Evolutionary conservation across 2,797 vertebrate genomes (phyloP).

Genomic region (Valencia hispanica): DNA sequence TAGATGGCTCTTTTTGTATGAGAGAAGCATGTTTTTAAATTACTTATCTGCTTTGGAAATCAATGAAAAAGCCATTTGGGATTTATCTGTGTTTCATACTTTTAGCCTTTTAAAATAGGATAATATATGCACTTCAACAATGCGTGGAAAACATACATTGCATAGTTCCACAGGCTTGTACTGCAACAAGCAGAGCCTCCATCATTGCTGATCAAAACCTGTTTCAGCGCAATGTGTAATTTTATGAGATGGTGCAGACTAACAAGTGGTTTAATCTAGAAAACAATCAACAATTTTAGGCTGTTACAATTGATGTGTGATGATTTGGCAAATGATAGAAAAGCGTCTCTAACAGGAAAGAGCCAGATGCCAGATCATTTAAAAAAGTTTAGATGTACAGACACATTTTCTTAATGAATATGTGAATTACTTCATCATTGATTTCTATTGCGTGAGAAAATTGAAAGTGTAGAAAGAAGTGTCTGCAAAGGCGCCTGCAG

Average conservation of each 20-base stretch:
- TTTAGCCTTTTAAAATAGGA: not conserved
- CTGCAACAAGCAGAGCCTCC: conserved; percentile 47
- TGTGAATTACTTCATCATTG: conserved; percentile 82
- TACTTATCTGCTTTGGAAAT: not conserved
- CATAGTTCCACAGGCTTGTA: conserved; percentile 1
- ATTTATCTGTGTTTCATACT: not conserved
- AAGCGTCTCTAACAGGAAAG: conserved; percentile 75
- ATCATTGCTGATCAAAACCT: conserved; percentile 70
- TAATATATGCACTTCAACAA: not conserved
- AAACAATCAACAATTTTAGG: conserved; percentile 82
- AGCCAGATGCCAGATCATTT: conserved; percentile 80
- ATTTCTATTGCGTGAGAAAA: conserved; percentile 82
- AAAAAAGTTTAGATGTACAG: conserved; percentile 66
- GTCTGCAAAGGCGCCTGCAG: conserved; percentile 63
- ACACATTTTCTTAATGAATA: conserved; percentile 83
- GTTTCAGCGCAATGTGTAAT: conserved; percentile 79
- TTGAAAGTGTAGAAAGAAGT: conserved; percentile 71
- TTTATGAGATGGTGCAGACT: conserved; percentile 73
- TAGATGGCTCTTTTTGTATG: not conserved
- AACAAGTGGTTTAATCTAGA: conserved; percentile 84
- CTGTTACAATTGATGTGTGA: conserved; percentile 81
- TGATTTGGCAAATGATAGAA: conserved; percentile 66
- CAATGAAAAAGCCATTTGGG: not conserved
- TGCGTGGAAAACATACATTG: conserved; percentile 11
- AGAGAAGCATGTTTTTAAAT: not conserved